phyloP scores from a whole-genome alignment of 2,113 vertebrate species.

The Labeo rohita region DNA sequence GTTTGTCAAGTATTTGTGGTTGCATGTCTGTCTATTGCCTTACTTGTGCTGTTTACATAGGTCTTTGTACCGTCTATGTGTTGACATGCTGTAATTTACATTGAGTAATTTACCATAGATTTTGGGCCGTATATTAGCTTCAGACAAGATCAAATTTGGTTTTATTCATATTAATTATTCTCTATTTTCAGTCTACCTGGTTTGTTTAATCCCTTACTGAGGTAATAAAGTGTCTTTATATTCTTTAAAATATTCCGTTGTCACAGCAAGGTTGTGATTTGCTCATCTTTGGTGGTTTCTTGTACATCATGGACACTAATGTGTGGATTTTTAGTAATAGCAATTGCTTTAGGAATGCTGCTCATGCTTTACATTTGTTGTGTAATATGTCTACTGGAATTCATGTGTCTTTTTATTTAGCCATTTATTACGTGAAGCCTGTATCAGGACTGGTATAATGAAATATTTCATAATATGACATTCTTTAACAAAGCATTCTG shows the following conservation, averaged over 20 bases:
- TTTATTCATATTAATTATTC: neutral
- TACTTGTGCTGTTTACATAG: neutral
- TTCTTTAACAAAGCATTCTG: neutral
- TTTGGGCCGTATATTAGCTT: neutral
- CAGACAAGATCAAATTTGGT: neutral
- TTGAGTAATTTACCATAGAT: neutral
- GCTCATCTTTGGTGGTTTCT: neutral
- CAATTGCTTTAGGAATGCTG: neutral
- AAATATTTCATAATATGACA: neutral
- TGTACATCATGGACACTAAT: neutral
- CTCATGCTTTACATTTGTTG: constrained; percentile 20
- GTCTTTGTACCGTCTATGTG: neutral
- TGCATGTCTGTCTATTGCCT: constrained; percentile 3
- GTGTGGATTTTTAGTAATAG: neutral
- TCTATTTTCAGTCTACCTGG: too few species aligned
- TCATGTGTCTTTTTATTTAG: constrained; percentile 3
- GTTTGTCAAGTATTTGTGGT: constrained; percentile 11
- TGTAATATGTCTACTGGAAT: constrained; percentile 41
- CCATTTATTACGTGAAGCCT: constrained; percentile 16
- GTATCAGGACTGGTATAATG: constrained; percentile 53
- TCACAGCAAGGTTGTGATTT: neutral
- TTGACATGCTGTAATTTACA: neutral
- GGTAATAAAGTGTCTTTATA: neutral
- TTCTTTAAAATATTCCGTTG: neutral
- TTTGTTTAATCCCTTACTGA: neutral